Base-by-base conservation (phyloP, 2,888 invertebrate genomes). In the Cheilosia grossa region DNA sequence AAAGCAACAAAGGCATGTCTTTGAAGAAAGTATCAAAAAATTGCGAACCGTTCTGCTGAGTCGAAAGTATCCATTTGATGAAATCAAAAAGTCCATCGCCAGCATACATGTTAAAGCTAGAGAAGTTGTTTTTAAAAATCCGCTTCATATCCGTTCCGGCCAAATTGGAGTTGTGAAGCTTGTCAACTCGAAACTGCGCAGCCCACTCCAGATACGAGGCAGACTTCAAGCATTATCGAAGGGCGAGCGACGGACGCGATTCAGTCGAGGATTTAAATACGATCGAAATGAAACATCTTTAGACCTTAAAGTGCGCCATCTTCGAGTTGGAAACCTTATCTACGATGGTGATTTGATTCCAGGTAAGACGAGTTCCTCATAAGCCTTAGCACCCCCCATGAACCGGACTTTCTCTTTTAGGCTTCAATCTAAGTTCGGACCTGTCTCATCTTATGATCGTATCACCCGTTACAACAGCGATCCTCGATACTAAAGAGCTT, bases 291-390 rank as follows among this genome's bases (percentile, higher is more conserved):
- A 42, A 54, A 73, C 82, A 5, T 58, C 63, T 0, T 37, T 80
- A 6, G 58, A 75, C 17, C 85, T 90, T 2, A 89, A 88, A 9
- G 89, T 88, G 1, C 64, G 77, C 0, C 88, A 81, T 1, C 63
- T 91, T 58, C 87, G 85, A 30, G 90, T 91, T 2, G 69, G 88
- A 3, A 90, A 91, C 82, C 87, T 91, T 0, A 83, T 91, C 7
- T 91, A 90, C 51, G 64, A 87, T 2, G 89, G 88, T 0, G 87
- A 88, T 33, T 56, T 91, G 6, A 59, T 91, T 63, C 82, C 88
- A 85, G 91, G 91, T 91, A 74, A 66, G 83, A 17, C 3, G 4
- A 42, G 37, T 37, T 13, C 13, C 10, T 19, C 0, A 30, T n/a
- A 5, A 37, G 13, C 37, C 3, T 3, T 0, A 10, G 1, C 37